Conservation (phyloP, 1,140 invertebrate genomes). For the Atta texana region DNA sequence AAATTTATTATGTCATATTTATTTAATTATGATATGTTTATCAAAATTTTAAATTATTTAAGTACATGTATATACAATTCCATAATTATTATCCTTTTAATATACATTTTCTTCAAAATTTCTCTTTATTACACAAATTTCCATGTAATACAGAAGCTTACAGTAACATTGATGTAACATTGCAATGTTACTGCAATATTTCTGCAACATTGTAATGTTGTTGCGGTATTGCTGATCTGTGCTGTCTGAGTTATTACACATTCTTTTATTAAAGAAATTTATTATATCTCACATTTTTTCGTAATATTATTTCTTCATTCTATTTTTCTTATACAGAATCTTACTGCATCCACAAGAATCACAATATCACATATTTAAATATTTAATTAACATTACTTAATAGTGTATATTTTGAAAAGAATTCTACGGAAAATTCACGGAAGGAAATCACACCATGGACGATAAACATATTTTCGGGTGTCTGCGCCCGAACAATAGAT, state of each 20-base stretch:
- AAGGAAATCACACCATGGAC: constrained; percentile 56
- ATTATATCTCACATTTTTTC: background rate
- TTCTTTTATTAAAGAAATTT: background rate
- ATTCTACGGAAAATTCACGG: background rate
- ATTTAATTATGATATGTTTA: constrained; percentile 14
- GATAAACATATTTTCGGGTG: constrained; percentile 82
- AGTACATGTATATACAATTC: background rate
- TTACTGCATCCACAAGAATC: background rate
- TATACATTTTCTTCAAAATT: background rate
- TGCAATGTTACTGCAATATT: no score
- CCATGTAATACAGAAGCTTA: no score
- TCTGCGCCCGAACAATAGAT: constrained; percentile 82
- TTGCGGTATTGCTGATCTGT: no score
- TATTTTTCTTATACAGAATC: constrained; percentile 4
- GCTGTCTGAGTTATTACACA: background rate
- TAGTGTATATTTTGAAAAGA: background rate
- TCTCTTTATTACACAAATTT: background rate
- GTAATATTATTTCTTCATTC: background rate
- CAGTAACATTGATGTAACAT: no score
- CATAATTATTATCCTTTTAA: background rate
- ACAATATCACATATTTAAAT: background rate
- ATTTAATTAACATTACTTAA: background rate
- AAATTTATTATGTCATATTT: background rate
- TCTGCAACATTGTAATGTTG: no score
- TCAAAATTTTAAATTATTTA: background rate